Base-by-base conservation (phyloP, 2,797 vertebrate genomes). In the Chloroceryle amazona region DNA sequence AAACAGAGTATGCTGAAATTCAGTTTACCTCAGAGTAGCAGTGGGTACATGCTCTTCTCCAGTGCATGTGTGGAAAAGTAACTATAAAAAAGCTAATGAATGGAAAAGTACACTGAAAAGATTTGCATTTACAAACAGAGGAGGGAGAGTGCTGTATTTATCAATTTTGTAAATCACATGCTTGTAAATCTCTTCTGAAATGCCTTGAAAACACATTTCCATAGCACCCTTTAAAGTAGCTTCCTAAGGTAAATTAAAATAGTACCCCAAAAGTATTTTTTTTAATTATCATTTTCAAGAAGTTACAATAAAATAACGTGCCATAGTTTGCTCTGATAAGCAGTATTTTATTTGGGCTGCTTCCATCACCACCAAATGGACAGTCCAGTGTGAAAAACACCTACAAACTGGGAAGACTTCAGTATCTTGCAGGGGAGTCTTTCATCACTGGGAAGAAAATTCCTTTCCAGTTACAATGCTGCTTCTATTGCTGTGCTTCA, bases 1-100 rank as follows among this genome's bases (percentile, higher is more conserved):
- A 90, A 96, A 88, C 75, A 93, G 85, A 63, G 74, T 78, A 83
- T 12, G 25, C 18, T 49, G 82, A 96, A 95, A 97, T 90, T 61
- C 68, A 81, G 90, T 74, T 90, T 90, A 88, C 87, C 88, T 96
- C 93, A 23, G 90, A 93, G 87, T 63, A 96, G 65, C 35, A 87
- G 86, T 10, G 46, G 72, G 63, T 75, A 65, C 42, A 54, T 28
- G 80, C 54, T 86, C 78, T 89, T 89, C 90, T 94, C 92, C 80
- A 73, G 60, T 71, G 90, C 51, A 73, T 1, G 0, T 46, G 67
- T 52, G 81, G 63, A 89, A 92, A 93, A 89, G 18, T 44, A 78
- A 92, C 80, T 28, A 70, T 25, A 65, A 44, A 95, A 90, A 75
- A 67, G 17, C 47, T 9, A 89, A 84, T 70, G 42, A 51, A 90